Evolutionary conservation across 2,113 vertebrate species (phyloP).

Genomic region (Columba livia): DNA sequence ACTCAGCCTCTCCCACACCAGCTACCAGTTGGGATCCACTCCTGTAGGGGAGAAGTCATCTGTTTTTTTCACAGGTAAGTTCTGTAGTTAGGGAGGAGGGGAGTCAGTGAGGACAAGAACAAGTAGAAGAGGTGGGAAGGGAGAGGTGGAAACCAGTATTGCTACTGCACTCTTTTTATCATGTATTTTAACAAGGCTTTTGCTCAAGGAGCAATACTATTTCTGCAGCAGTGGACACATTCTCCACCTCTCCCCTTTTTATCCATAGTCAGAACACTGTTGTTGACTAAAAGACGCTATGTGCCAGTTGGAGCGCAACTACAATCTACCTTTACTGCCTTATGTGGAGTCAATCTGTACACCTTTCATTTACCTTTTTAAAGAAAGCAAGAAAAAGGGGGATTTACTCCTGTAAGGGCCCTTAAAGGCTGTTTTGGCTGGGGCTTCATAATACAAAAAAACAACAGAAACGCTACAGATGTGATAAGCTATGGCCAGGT

Average conservation of each 20-base stretch:
- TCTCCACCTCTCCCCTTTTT: not conserved
- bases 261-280: not conserved
- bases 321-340: not conserved
- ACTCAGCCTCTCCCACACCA: fast-evolving
- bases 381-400: not conserved
- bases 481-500: not conserved
- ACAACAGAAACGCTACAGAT: not conserved
- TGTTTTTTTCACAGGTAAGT: not conserved
- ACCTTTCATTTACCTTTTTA: not conserved
- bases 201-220: not conserved
- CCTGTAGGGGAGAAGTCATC: not conserved
- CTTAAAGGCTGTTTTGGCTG: not conserved
- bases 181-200: not conserved
- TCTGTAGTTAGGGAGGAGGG: not conserved
- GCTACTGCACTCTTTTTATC: not conserved
- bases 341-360: not conserved
- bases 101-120: not conserved
- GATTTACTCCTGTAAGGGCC: not conserved
- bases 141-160: not conserved
- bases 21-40: not conserved
- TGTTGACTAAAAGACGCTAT: not conserved
- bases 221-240: not conserved
- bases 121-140: not conserved
- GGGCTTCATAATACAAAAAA: not conserved
- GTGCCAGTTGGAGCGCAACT: not conserved